Evolutionary conservation across 2,888 invertebrate genomes (phyloP).

Genomic region (Frankliniella fusca): DNA sequence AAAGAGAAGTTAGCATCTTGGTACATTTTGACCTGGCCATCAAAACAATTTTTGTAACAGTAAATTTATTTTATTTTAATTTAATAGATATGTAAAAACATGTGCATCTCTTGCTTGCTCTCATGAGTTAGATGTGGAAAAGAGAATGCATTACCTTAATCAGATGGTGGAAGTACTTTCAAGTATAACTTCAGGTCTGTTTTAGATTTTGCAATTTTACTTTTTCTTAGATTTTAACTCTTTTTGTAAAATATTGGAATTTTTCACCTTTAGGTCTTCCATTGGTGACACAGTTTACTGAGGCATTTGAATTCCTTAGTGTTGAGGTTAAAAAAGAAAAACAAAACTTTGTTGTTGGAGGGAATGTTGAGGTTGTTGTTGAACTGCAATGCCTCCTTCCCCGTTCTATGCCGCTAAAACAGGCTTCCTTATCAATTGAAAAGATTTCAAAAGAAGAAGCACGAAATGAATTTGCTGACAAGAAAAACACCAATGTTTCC

Average conservation of each 20-base stretch:
- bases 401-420: constrained; percentile 61
- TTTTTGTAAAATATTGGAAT: neutral
- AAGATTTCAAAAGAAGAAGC: constrained; percentile 44
- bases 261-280: neutral
- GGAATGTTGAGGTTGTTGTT: constrained; percentile 54
- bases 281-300: neutral
- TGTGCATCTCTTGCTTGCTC: constrained; percentile 77
- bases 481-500: constrained; percentile 28
- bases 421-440: constrained; percentile 62
- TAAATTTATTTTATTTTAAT: constrained; percentile 4
- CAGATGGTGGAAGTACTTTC: constrained; percentile 63
- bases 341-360: constrained; percentile 45
- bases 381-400: constrained; percentile 59
- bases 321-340: constrained; percentile 3
- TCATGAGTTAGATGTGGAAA: constrained; percentile 66
- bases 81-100: constrained; percentile 64
- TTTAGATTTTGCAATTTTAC: neutral
- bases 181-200: constrained; percentile 39
- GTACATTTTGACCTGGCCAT: neutral
- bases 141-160: constrained; percentile 72
- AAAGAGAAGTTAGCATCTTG: constrained; percentile 56
- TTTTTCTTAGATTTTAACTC: neutral
- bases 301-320: neutral
- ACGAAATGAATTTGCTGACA: neutral
- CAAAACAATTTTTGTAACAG: constrained; percentile 29